phyloP scores from a whole-genome alignment of 2,888 invertebrate species.

The Andrena chrysosceles region DNA sequence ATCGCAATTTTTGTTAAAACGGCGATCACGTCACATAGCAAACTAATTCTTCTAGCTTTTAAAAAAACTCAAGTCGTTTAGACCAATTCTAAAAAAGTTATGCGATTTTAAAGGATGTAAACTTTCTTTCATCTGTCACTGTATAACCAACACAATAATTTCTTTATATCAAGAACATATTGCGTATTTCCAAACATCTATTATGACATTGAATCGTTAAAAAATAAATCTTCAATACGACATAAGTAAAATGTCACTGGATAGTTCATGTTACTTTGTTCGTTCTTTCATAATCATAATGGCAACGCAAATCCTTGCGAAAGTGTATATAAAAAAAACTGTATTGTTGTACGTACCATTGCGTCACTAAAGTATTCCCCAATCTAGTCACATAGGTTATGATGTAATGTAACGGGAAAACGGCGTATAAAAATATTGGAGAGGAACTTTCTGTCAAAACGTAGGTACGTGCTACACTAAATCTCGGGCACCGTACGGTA shows the following conservation, averaged over 20 bases:
- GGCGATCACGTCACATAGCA: too few relatives aligned
- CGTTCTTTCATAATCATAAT: background rate
- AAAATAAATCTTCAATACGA: background rate
- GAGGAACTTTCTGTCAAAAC: constrained; percentile 13
- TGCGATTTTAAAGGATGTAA: too few relatives aligned
- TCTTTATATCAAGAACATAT: background rate
- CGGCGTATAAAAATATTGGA: background rate
- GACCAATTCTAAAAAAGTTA: too few relatives aligned
- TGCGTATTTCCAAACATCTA: background rate
- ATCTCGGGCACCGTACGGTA: too few relatives aligned
- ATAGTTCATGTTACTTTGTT: background rate
- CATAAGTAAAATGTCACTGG: too few relatives aligned
- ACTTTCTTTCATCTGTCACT: too few relatives aligned
- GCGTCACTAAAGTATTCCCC: background rate
- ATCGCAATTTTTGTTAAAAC: too few relatives aligned
- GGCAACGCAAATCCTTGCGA: background rate
- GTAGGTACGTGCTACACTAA: background rate
- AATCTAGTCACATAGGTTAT: background rate
- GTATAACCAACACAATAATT: too few relatives aligned
- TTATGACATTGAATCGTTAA: background rate
- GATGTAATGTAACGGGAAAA: background rate
- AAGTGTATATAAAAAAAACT: background rate
- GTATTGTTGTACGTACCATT: background rate
- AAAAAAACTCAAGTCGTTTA: too few relatives aligned
- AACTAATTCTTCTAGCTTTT: too few relatives aligned